Evolutionary conservation across 2,113 vertebrate genomes (phyloP), one percentile per base, ranked within the genome.

Genomic region (Brevimyrus niger): DNA sequence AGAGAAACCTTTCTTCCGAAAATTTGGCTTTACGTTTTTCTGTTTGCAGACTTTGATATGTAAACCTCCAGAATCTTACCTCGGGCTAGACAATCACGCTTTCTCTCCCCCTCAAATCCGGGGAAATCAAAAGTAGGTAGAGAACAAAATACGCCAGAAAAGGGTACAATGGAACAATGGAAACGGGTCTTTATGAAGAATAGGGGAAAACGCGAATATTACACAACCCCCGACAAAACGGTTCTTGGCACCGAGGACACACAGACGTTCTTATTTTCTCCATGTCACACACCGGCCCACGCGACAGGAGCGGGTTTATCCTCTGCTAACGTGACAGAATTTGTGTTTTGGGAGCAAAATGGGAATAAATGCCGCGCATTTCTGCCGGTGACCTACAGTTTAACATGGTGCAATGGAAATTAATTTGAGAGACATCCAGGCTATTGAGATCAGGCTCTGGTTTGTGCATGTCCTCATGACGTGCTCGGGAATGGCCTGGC

Each of bases 1-100:
- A 91, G 80, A 89, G 90, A 90, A 92, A 92, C 90, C 92, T 91
- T 91, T 84, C 89, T 90, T 88, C 76, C 58, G 88, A 90, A 85
- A 91, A 90, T 90, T 84, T 65, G 76, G 80, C 80, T 82, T 82
- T 89, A 31, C 53, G 44, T 89, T 89, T 80, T 84, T 89, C 88
- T 91, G 91, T 91, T 89, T 90, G 92, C 87, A 89, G 91, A 92
- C 90, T 92, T 92, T 92, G 91, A 94, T 91, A 92, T 92, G 90
- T 94, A 94, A 94, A 93, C 91, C 90, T 87, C 91, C 87, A 91
- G 91, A 92, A 92, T 92, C 89, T 92, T 91, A 92, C 93, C 91
- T 91, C 90, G 91, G 92, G 93, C 93, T 88, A 92, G 89, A 92
- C 91, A 90, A 92, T 92, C 91, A 91, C 84, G 86, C 91, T 90